Conservation (phyloP, 1,140 invertebrate species). For the Ceratoteleas bidentatus region DNA sequence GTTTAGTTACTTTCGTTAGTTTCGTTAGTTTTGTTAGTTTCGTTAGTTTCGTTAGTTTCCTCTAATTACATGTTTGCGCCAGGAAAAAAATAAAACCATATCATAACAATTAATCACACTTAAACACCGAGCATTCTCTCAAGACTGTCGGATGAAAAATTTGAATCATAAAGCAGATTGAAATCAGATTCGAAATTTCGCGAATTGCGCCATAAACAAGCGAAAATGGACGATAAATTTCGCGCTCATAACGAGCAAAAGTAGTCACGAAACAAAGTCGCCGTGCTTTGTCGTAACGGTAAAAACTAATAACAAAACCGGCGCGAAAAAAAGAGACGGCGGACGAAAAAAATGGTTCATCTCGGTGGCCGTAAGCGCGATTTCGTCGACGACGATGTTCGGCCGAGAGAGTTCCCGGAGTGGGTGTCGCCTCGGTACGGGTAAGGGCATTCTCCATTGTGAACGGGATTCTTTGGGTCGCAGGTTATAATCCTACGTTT, state of each 20-base stretch:
- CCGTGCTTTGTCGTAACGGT: conserved; percentile 33
- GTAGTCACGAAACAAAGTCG: conserved; percentile 11
- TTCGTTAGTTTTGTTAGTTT: too few relatives aligned
- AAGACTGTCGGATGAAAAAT: too few relatives aligned
- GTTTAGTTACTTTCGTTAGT: too few relatives aligned
- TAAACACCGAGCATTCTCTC: too few relatives aligned
- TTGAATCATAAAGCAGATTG: too few relatives aligned
- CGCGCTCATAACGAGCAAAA: conserved; percentile 6
- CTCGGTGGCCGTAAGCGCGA: not conserved
- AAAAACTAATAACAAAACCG: conserved; percentile 35
- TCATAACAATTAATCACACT: too few relatives aligned
- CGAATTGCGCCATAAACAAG: too few relatives aligned
- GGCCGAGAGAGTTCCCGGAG: conserved; percentile 24
- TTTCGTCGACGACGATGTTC: conserved; percentile 16
- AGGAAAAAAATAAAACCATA: not conserved
- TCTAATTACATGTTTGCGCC: not conserved
- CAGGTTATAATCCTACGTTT: conserved; percentile 75
- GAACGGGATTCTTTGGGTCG: conserved; percentile 74
- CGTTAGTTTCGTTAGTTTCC: too few relatives aligned
- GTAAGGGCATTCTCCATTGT: conserved; percentile 73
- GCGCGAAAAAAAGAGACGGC: not conserved
- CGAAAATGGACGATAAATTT: too few relatives aligned
- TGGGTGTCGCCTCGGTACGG: conserved; percentile 67
- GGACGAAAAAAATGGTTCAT: conserved; percentile 30
- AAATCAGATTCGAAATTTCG: too few relatives aligned